Evolutionary conservation across 1,140 invertebrate genomes (phyloP), one percentile per base, ranked within the genome.

Genomic region (Drosophila obscura): DNA sequence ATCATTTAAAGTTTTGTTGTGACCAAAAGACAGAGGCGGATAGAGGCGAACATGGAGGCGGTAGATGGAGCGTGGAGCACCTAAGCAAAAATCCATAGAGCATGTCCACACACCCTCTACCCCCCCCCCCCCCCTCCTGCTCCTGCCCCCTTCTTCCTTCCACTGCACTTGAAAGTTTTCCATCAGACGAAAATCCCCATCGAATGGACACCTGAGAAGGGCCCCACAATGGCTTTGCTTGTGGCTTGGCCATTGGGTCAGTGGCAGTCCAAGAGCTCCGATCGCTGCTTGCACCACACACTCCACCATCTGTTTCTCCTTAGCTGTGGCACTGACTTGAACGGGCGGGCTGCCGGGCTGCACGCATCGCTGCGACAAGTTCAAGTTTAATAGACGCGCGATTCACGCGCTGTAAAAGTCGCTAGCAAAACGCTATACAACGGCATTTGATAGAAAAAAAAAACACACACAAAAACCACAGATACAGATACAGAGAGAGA

Each of bases 101-200:
- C 11, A 13, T 4, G 35, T 39, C 11, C 35, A 11, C 35, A 11
- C 35, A 4, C 35, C 35, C 35, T 5, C 11, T 13, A 35, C 31
- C 4, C 11, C 5, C 26, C 26, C 7, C 22, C 22, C 22, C 1
- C 26, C 26, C 26, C 5, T 28, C 26, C 5, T 7, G 22, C 22
- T 24, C 22, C 22, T 24, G 4, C 26, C 35, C 11, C 11, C 35
- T 39, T 39, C 9, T 11, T 31, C 16, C 1, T 16, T 1, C 19
- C 19, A 1, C 19, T 80, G 80, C 80, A 84, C 80, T 80, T 84
- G 59, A 80, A 83, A 84, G 71, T 84, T 83, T 83, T 80, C 65
- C 19, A 51, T 8, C 59, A 60, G 63, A 77, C 11, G 11, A 39
- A 13, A 39, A 39, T 39, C 35, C 35, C 4, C 35, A 11, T 13